Base-by-base conservation (phyloP, 1,140 invertebrate genomes). In the Heliconius eleuchia region DNA sequence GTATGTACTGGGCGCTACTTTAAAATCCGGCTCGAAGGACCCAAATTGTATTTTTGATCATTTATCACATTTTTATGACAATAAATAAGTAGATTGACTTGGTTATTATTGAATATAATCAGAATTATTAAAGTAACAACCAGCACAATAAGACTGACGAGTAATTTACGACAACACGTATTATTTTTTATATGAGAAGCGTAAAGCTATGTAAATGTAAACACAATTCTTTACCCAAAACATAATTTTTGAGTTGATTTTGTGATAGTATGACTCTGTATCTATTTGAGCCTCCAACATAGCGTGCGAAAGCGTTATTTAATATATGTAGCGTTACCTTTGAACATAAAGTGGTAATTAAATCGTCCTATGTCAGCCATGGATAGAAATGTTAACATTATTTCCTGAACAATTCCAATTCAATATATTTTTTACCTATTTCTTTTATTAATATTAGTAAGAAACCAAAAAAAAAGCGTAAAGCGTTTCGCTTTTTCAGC, bases 341-440 rank as follows among this genome's bases (percentile, higher is more conserved):
- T 85, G 96, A 96, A 95, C 96, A 96, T 93, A 96, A 95, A 94
- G 96, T 96, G 95, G 96, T 96, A 93, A 96, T 96, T 95, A 96
- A 96, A 95, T 96, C 96, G 91, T 96, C 96, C 96, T 96, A 95
- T 87, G 89, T 83, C 93, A 93, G 92, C 92, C 88, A 93, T 92
- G 92, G 87, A 88, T 94, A 93, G 84, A 93, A 95, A 94, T 89
- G 84, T 88, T 84, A 85, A 74, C 86, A 71, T 70, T 77, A 88
- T 86, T 87, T 37, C 71, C 9, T 71, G 71, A 71, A 71, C 37
- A 71, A 71, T 27, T 8, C 60, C 60, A 66, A 16, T 66, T 66
- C 11, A 66, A 66, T 66, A 23, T 23, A 66, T 66, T 66, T 66
- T 66, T 66, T 23, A 30, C 27, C n/a, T 23, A 57, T 9, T 66